phyloP scores from a whole-genome alignment of 2,888 invertebrate genomes.

The Stomorhina lunata region DNA sequence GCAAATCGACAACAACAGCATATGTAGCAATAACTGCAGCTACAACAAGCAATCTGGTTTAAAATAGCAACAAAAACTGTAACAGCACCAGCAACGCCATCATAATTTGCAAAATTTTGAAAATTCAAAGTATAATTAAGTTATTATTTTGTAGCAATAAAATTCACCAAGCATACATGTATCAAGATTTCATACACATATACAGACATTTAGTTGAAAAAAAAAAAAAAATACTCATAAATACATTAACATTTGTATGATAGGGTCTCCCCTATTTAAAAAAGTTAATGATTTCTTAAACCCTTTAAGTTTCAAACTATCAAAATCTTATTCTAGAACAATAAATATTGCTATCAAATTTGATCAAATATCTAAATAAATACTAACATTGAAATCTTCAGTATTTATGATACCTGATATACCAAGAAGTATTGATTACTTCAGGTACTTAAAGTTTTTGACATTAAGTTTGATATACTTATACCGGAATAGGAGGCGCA shows the following conservation, averaged over 20 bases:
- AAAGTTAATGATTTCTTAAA: no score
- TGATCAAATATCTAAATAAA: neutral
- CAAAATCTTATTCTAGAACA: neutral
- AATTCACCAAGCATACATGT: conserved; percentile 57
- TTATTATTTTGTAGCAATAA: conserved; percentile 69
- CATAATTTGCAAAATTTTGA: conserved; percentile 60
- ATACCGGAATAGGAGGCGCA: no score
- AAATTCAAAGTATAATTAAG: conserved; percentile 69
- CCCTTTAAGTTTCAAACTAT: no score
- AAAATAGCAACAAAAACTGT: neutral
- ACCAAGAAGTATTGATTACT: no score
- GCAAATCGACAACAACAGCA: conserved; percentile 6
- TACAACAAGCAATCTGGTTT: neutral
- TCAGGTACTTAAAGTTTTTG: no score
- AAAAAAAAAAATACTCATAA: neutral
- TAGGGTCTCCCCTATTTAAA: no score
- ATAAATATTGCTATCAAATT: neutral
- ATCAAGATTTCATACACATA: conserved; percentile 4
- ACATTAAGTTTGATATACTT: no score
- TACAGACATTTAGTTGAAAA: neutral
- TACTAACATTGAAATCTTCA: no score
- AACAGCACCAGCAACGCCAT: conserved; percentile 19
- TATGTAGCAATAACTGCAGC: conserved; percentile 14
- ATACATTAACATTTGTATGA: neutral
- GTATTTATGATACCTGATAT: no score